Evolutionary conservation across 2,113 vertebrate genomes (phyloP), one percentile per base, ranked within the genome.

Genomic region (Pheucticus melanocephalus): DNA sequence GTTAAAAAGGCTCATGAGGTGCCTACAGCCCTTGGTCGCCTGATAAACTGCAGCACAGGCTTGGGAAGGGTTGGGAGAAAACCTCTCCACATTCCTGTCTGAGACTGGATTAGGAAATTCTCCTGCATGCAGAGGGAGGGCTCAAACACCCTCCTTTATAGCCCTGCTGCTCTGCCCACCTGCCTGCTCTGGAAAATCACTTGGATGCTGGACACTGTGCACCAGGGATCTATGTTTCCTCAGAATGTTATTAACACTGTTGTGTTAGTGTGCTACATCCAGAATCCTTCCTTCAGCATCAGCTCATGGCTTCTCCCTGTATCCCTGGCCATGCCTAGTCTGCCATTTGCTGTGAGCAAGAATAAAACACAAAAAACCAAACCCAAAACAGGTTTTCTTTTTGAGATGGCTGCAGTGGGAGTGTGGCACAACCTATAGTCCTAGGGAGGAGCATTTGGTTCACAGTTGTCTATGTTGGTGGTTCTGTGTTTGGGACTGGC

Each of bases 361-460:
- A 45, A 90, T 7, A 21, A 65, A 61, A 42, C 35, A 80, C 39
- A 82, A 53, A 20, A 76, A 90, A 91, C 4, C 80, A 76, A 96
- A 40, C 28, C 14, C 33, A 47, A 48, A 73, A 5, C 54, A 11
- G 63, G 56, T 54, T 76, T 91, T 71, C 82, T 64, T 77, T 79
- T 56, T 69, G 92, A 48, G 78, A 63, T 60, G 82, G 87, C 71
- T 96, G 86, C 94, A 95, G 85, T 42, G 87, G 95, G 91, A 91
- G 37, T 23, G 68, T 89, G 93, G 81, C 56, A 80, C 72, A 94
- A 87, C 94, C 71, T 31, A 47, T 3, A 3, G 90, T 77, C 88
- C 90, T 13, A 28, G 80, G 84, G 91, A 97, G 73, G 64, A 91
- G 76, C 82, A 82, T 61, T 85, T 94, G 73, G 82, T 92, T 97